Percentiles rank a stretch among this genome's conserved stretches.
phyloP scores from a whole-genome alignment of 2,113 vertebrate species.

The Phaethornis superciliosus region DNA sequence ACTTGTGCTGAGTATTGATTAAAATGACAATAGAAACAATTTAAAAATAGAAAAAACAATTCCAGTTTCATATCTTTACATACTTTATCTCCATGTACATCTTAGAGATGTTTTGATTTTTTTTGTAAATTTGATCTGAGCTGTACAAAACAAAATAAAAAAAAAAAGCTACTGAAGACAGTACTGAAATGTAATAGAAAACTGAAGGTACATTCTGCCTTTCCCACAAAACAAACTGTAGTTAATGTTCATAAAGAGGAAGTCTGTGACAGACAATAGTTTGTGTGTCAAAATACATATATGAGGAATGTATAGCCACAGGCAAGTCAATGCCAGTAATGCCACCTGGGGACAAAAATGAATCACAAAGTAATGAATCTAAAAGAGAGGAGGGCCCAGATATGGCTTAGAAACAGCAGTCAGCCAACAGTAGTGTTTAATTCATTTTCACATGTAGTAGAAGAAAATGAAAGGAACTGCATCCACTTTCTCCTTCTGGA shows the following conservation, averaged over 20 bases:
- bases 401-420: conserved; percentile 5
- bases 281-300: conserved; percentile 26
- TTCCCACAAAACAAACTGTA: background rate
- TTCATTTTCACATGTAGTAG: conserved; percentile 23
- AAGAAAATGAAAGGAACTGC: background rate
- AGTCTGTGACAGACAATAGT: background rate
- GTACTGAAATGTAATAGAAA: background rate
- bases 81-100: background rate
- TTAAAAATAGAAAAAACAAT: background rate
- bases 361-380: conserved; percentile 4
- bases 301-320: conserved; percentile 49
- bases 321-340: conserved; percentile 41
- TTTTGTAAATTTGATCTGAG: background rate
- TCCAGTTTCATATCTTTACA: background rate
- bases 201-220: background rate
- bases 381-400: background rate
- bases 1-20: background rate
- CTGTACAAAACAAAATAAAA: background rate
- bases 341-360: conserved; percentile 27
- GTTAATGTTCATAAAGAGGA: background rate
- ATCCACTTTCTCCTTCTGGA: background rate
- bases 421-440: background rate
- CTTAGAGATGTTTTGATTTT: background rate
- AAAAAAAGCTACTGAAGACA: background rate
- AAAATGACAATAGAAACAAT: background rate